A percentile compares a stretch with the other conserved stretches of the same genome.
phyloP scores from a whole-genome alignment of 2,797 vertebrate genomes.

The Microhierax caerulescens region DNA sequence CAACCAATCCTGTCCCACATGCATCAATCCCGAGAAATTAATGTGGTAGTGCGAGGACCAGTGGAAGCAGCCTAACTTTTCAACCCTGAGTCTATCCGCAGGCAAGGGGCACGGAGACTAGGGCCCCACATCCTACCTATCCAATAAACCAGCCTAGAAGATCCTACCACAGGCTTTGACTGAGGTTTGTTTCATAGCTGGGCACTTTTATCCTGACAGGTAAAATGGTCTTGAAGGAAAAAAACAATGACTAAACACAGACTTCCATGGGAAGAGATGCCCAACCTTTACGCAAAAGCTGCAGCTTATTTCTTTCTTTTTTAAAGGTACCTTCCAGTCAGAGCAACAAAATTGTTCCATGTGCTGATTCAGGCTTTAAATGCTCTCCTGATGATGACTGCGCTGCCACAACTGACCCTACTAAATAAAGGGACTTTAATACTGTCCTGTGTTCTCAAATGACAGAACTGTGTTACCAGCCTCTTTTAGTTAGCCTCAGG shows the following conservation, averaged over 20 bases:
- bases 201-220: background rate
- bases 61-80: background rate
- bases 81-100: background rate
- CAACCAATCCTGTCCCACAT: background rate
- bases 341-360: background rate
- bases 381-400: background rate
- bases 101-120: background rate
- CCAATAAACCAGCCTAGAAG: background rate
- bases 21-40: background rate
- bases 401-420: background rate
- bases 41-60: background rate
- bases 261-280: background rate
- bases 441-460: background rate
- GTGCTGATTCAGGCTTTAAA: background rate
- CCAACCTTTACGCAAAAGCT: background rate
- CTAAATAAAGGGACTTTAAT: background rate
- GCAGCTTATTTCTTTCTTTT: background rate
- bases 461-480: background rate
- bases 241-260: background rate
- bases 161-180: background rate
- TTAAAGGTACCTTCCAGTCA: background rate
- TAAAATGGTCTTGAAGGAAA: background rate
- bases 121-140: background rate
- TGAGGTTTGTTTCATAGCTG: background rate
- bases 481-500: background rate